Percentiles rank a stretch among this genome's conserved stretches.
phyloP scores from a whole-genome alignment of 2,113 vertebrate genomes.

The Sphyrna mokarran region DNA sequence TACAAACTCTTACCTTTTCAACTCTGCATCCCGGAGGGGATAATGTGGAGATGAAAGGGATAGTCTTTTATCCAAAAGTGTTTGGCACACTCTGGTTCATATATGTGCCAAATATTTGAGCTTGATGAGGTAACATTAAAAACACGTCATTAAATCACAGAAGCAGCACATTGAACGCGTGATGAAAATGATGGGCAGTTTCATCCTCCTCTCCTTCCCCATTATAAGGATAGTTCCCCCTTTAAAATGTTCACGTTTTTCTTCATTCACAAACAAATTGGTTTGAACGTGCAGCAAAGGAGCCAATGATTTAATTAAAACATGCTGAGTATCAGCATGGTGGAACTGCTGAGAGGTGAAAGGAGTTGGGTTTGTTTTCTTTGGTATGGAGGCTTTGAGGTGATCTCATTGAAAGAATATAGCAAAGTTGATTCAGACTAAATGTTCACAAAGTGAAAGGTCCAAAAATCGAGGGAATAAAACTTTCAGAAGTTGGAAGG shows the following conservation, averaged over 20 bases:
- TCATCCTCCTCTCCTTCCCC: background rate
- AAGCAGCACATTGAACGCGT: background rate
- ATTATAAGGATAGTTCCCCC: background rate
- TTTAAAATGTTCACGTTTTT: background rate
- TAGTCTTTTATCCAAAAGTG: conserved; percentile 13
- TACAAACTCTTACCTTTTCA: conserved; percentile 35
- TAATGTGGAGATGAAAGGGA: conserved; percentile 12
- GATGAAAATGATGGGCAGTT: background rate
- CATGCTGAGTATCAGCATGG: background rate
- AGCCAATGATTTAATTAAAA: conserved; percentile 17
- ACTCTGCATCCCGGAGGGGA: conserved; percentile 13
- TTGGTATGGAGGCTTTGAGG: conserved; percentile 25
- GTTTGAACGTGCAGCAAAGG: background rate
- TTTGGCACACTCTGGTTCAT: conserved; percentile 19
- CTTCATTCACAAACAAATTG: background rate
- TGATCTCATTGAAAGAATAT: conserved; percentile 16
- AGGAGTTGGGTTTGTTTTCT: conserved; percentile 28
- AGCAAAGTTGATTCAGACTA: conserved; percentile 9
- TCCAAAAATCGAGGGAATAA: background rate
- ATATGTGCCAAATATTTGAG: background rate
- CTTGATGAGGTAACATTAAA: conserved; percentile 24
- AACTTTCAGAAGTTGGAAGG: background rate
- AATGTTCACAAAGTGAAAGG: conserved; percentile 1
- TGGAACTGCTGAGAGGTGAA: background rate
- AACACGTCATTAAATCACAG: conserved; percentile 27